Base-by-base conservation (phyloP, 2,888 invertebrate genomes). In the Nephrocerus scutellatus region DNA sequence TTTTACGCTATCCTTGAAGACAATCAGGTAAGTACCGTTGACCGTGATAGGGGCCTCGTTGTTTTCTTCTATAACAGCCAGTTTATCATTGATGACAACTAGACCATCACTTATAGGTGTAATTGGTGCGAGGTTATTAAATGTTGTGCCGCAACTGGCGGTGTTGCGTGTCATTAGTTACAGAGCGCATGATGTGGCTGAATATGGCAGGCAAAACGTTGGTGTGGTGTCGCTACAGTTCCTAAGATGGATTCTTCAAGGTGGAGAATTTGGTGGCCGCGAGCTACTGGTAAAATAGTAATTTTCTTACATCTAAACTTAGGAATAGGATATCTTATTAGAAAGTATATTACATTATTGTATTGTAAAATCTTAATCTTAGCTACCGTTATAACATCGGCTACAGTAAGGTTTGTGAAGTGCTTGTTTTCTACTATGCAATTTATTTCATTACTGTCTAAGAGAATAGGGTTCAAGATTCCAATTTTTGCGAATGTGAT, bases 401-500 rank as follows among this genome's bases (percentile, higher is more conserved):
- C 31, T 30, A 38, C 28, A 8, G 26, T 20, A 5, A 38, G 22
- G 21, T 21, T 38, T 28, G 20, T 32, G 38, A 38, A 38, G 32
- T 38, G 28, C 28, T 32, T 7, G 2, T 21, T 26, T 38, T 28
- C 28, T 20, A 37, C 26, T 25, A 31, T 19, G 13, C 13, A 37
- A 25, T 37, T 31, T 31, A 25, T 26, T 26, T 26, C 22, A 13
- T 32, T 32, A 16, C 32, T 39, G n/a, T 28, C 19, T 13, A 30
- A n/a, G 10, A 39, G 15, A n/a, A 39, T 26, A 15, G 30, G 23
- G n/a, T 23, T 23, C 18, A 22, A 12, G 23, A 23, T 23, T 23
- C 24, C 23, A 30, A 37, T 22, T 37, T 38, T 32, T 38, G 38
- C 25, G 14, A 32, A 38, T 25, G 32, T 19, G 19, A 38, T 31